phyloP scores from a whole-genome alignment of 2,113 vertebrate genomes.

The Hippocampus abdominalis region DNA sequence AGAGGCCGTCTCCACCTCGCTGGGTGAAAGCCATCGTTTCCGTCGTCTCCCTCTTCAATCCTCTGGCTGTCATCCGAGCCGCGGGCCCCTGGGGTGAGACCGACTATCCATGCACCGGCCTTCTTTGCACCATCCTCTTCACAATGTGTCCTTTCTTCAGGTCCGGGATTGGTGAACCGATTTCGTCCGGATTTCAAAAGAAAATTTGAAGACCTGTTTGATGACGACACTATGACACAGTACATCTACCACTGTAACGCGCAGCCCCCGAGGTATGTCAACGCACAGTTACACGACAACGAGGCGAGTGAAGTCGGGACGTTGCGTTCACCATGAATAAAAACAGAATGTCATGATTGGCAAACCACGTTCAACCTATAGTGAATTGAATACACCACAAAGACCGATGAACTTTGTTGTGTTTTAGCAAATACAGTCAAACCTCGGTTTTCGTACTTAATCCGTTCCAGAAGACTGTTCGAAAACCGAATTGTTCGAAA shows the following conservation, averaged over 20 bases:
- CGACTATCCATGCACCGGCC: not conserved
- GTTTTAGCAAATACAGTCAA: too few species aligned
- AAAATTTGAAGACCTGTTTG: conserved; percentile 86
- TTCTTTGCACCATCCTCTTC: not conserved
- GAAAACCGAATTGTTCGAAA: too few species aligned
- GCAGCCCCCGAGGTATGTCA: conserved; percentile 80
- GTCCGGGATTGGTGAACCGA: conserved; percentile 83
- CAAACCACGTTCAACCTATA: too few species aligned
- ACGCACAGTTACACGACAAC: not conserved
- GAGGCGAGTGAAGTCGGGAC: too few species aligned
- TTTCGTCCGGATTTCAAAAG: conserved; percentile 87
- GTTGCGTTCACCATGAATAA: too few species aligned
- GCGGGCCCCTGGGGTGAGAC: conserved; percentile 86
- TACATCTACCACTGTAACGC: conserved; percentile 94
- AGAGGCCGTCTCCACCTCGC: conserved; percentile 62
- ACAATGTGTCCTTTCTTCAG: conserved; percentile 49
- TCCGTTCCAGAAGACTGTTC: too few species aligned
- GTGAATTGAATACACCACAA: too few species aligned
- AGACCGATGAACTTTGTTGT: too few species aligned
- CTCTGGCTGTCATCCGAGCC: conserved; percentile 85
- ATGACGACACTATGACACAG: conserved; percentile 86
- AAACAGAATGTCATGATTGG: too few species aligned
- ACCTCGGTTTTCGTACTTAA: too few species aligned
- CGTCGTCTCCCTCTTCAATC: conserved; percentile 82
- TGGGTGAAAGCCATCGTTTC: conserved; percentile 80